A percentile compares a stretch with the other conserved stretches of the same genome.
Conservation (phyloP, 2,113 vertebrate genomes). For the Actenoides lindsayi region DNA sequence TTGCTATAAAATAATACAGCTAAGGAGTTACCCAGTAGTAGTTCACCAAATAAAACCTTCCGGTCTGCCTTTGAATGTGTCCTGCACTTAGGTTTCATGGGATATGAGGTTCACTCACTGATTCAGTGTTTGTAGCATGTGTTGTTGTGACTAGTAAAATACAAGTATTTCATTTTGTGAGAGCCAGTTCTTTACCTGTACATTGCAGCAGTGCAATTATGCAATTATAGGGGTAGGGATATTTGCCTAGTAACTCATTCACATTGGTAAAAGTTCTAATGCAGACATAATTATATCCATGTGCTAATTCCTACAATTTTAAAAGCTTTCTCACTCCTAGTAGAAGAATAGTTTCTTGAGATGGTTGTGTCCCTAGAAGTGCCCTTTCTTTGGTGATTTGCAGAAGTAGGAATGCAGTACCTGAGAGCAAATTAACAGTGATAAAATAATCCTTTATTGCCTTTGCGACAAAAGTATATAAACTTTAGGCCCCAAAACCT, state of each 20-base stretch:
- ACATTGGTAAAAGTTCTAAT: background rate
- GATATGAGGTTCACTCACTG: background rate
- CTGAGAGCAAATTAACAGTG: background rate
- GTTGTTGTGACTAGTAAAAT: background rate
- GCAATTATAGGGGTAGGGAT: background rate
- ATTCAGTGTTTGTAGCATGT: background rate
- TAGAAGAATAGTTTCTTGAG: background rate
- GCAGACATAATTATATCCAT: background rate
- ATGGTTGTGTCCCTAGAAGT: background rate
- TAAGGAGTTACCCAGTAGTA: background rate
- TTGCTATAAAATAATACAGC: background rate
- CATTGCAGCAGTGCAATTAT: background rate
- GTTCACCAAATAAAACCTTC: background rate
- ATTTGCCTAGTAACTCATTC: background rate
- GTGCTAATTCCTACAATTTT: background rate
- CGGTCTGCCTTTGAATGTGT: background rate
- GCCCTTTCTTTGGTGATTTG: background rate
- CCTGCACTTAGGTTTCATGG: background rate
- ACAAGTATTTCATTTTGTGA: background rate
- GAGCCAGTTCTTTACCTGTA: background rate
- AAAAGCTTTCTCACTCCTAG: background rate
- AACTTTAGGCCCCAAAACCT: background rate
- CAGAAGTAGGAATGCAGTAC: background rate
- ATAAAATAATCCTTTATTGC: background rate
- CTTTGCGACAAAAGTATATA: background rate